Percentiles rank a stretch among this genome's conserved stretches.
Evolutionary conservation across 2,797 vertebrate genomes (phyloP).

Genomic region (Siniperca scherzeri): DNA sequence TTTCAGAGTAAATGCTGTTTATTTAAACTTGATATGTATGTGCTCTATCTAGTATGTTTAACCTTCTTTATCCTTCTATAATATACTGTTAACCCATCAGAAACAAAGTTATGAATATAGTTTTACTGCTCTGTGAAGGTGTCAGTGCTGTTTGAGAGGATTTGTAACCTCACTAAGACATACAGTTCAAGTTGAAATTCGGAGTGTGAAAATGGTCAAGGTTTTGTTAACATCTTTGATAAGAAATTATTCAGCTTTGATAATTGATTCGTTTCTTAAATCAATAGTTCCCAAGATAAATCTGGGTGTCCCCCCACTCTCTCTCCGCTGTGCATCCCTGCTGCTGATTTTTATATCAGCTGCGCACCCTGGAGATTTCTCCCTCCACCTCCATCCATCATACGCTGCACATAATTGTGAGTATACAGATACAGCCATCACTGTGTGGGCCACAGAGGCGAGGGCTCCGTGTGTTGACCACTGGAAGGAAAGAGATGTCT

Average conservation of each 20-base stretch:
- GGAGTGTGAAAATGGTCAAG: not conserved
- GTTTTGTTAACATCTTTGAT: no score
- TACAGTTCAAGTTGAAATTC: not conserved
- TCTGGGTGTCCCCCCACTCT: not conserved
- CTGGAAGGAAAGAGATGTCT: conserved; percentile 44
- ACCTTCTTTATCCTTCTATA: not conserved
- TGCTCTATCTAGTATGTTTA: not conserved
- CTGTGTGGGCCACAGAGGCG: conserved; percentile 50
- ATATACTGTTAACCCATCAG: not conserved
- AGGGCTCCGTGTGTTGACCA: conserved; percentile 6
- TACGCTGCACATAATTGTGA: conserved; percentile 74
- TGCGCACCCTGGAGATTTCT: conserved; percentile 57
- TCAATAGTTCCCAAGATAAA: not conserved
- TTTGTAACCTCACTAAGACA: not conserved
- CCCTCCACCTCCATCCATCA: conserved; percentile 70
- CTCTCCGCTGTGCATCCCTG: not conserved
- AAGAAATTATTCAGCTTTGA: not conserved
- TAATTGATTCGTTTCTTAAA: not conserved
- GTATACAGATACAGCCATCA: conserved; percentile 73
- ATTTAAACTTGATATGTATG: not conserved
- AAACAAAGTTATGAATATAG: not conserved
- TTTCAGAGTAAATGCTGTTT: not conserved
- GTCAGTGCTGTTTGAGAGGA: not conserved
- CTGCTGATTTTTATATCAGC: conserved; percentile 74
- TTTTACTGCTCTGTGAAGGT: not conserved